Conservation (phyloP, 2,888 invertebrate genomes). For the Mylabris sibirica region DNA sequence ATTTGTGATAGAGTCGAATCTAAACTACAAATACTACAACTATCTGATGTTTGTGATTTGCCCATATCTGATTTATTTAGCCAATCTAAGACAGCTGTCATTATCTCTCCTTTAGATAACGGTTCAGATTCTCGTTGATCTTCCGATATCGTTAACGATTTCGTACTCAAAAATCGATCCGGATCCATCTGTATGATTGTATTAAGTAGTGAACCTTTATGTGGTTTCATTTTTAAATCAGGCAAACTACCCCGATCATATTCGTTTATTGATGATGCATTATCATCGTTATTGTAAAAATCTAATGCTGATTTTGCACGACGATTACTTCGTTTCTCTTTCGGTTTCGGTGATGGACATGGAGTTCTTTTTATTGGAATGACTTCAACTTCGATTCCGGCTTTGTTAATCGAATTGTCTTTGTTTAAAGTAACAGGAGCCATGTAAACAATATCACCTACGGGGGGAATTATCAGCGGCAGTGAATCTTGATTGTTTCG, state of each 20-base stretch:
- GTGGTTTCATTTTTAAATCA: slow-evolving; percentile 50
- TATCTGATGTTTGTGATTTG: slow-evolving; percentile 25
- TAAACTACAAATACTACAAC: slow-evolving; percentile 22
- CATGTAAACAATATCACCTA: slow-evolving; percentile 62
- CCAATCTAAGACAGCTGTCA: slow-evolving; percentile 59
- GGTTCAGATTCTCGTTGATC: slow-evolving; percentile 49
- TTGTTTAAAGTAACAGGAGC: slow-evolving; percentile 61
- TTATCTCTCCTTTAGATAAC: slow-evolving; percentile 53
- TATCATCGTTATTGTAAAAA: slow-evolving; percentile 44
- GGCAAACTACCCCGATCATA: slow-evolving; percentile 56
- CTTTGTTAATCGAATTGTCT: slow-evolving; percentile 68
- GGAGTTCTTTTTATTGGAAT: slow-evolving; percentile 60
- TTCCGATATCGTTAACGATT: slow-evolving; percentile 48
- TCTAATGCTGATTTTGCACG: slow-evolving; percentile 57
- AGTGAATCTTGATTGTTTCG: not conserved
- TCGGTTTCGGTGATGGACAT: slow-evolving; percentile 55
- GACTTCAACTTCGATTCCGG: slow-evolving; percentile 61
- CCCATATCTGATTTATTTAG: slow-evolving; percentile 50
- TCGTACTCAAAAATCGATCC: slow-evolving; percentile 53
- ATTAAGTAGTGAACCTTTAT: slow-evolving; percentile 49
- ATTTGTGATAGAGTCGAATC: slow-evolving; percentile 26
- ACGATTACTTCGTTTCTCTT: slow-evolving; percentile 39
- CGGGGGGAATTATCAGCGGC: slow-evolving; percentile 40
- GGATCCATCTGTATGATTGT: slow-evolving; percentile 55
- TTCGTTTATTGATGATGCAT: slow-evolving; percentile 30